phyloP scores from a whole-genome alignment of 1,140 invertebrate species.

The Pogonognathellus flavescens region DNA sequence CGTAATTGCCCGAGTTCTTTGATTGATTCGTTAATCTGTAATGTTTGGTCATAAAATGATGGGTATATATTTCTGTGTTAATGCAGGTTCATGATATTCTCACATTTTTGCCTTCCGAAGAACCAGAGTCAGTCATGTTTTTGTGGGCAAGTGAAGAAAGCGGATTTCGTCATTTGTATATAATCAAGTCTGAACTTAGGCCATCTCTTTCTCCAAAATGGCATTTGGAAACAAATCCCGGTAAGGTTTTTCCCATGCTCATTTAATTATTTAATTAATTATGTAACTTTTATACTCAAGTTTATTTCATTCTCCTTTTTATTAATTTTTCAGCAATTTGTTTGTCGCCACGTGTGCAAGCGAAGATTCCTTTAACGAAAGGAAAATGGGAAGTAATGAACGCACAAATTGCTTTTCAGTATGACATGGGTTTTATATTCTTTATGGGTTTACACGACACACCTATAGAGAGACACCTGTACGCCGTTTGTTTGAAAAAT shows the following conservation, averaged over 20 bases:
- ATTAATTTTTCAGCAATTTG: conserved; percentile 52
- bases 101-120: conserved; percentile 81
- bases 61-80: conserved; percentile 60
- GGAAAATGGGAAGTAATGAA: conserved; percentile 69
- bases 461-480: conserved; percentile 69
- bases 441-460: conserved; percentile 69
- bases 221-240: conserved; percentile 2
- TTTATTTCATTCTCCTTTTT: no score
- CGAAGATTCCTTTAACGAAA: conserved; percentile 68
- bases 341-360: conserved; percentile 48
- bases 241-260: neutral
- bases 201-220: conserved; percentile 39
- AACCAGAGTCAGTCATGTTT: conserved; percentile 77
- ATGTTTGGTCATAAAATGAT: neutral
- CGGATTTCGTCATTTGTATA: conserved; percentile 91
- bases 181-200: conserved; percentile 73
- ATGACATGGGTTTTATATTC: conserved; percentile 68
- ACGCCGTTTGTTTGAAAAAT: conserved; percentile 67
- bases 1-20: conserved; percentile 21
- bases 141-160: conserved; percentile 94
- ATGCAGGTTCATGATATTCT: conserved; percentile 84
- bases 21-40: neutral
- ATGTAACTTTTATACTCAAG: neutral
- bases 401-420: conserved; percentile 67
- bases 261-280: conserved; percentile 1